Evolutionary conservation across 2,113 vertebrate species (phyloP), one percentile per base, ranked within the genome.

Genomic region (Alouatta palliata): DNA sequence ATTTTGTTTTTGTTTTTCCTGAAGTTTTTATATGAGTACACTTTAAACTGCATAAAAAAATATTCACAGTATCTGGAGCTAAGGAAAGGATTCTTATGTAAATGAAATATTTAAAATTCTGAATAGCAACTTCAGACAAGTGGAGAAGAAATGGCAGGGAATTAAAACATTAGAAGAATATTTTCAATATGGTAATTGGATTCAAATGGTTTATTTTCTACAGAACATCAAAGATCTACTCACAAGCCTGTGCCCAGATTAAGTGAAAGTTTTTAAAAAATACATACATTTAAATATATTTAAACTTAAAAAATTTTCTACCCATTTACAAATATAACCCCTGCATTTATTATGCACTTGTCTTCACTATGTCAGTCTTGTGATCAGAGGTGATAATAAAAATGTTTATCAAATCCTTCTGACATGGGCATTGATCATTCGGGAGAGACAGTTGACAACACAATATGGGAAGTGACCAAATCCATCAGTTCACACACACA

Each of bases 101-200:
- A 98, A 98, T 98, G 96, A 98, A 96, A 98, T 97, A 97, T 97
- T 96, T 98, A 90, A 98, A 98, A 98, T 99, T 97, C 98, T 96
- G 92, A 97, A 85, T 95, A 97, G 82, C 92, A 96, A 97, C 96
- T 98, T 97, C 96, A 98, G 97, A 94, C 86, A 98, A 96, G 96
- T 86, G 87, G 84, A 98, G 92, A 85, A 90, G 92, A 97, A 98
- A 98, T 98, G 90, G 97, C 95, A 96, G 52, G 70, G 86, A 98
- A 98, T 98, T 98, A 98, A 93, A 98, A 96, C 91, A 98, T 77
- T 88, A 0, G 14, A 95, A 81, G 93, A 97, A 98, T 98, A 97
- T 61, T 93, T 97, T 98, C 96, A 97, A 58, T 93, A 97, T 97
- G 93, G 92, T 98, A 94, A 98, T 98, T 95, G 54, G 90, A 96